phyloP scores from a whole-genome alignment of 2,113 vertebrate species.

The Indri indri region DNA sequence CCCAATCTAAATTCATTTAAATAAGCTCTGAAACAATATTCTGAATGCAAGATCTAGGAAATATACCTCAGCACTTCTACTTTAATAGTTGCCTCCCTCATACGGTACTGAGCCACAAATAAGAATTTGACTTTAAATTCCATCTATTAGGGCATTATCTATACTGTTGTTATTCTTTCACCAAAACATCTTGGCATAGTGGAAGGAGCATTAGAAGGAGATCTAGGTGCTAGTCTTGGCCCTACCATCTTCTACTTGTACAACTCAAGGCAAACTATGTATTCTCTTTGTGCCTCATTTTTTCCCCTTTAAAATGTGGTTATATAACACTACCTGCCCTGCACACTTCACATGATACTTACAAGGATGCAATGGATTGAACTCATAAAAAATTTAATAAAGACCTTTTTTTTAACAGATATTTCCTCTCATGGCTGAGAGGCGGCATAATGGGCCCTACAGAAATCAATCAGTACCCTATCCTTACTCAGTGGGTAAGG shows the following conservation, averaged over 20 bases:
- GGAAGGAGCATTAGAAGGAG: not conserved
- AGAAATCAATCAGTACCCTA: not conserved
- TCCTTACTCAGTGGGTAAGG: fast-evolving
- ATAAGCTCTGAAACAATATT: conserved; percentile 26
- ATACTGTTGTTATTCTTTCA: not conserved
- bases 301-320: not conserved
- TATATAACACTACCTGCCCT: not conserved
- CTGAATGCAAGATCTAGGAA: not conserved
- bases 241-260: not conserved
- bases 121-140: not conserved
- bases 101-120: not conserved
- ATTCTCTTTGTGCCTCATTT: not conserved
- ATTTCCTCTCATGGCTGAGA: not conserved
- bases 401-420: not conserved
- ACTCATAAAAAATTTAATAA: not conserved
- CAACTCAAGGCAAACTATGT: not conserved
- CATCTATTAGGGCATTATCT: not conserved
- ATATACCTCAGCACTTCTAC: not conserved
- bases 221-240: not conserved
- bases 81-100: not conserved
- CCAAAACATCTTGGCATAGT: not conserved
- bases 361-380: not conserved
- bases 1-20: conserved; percentile 14
- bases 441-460: not conserved
- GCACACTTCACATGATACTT: not conserved